Percentiles rank a stretch among this genome's conserved stretches.
Conservation (phyloP, 1,140 invertebrate genomes). For the Heliconius himera region DNA sequence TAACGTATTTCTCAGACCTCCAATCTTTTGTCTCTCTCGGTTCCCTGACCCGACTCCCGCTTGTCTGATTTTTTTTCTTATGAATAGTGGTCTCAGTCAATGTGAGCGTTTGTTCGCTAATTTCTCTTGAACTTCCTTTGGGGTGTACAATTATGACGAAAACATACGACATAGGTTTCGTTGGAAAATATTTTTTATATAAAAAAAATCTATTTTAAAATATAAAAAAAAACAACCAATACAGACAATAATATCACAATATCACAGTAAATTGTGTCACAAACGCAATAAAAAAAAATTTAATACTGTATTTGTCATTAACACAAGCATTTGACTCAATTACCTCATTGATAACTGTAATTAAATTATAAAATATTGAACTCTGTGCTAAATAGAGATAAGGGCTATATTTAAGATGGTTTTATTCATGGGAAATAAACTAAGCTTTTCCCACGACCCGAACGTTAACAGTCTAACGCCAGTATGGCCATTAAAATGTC, state of each 20-base stretch:
- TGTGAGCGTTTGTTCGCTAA: too few relatives aligned
- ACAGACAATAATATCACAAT: not conserved
- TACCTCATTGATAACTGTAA: slow-evolving; percentile 18
- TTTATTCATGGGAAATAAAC: not conserved
- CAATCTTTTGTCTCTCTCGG: too few relatives aligned
- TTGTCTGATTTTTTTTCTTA: too few relatives aligned
- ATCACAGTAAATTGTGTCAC: slow-evolving; percentile 1
- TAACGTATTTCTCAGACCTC: too few relatives aligned
- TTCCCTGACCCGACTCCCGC: too few relatives aligned
- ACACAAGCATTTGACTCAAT: slow-evolving; percentile 24
- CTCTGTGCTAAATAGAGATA: not conserved
- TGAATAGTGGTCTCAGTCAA: too few relatives aligned
- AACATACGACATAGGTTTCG: too few relatives aligned
- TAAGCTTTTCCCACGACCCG: slow-evolving; percentile 25
- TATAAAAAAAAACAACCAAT: not conserved
- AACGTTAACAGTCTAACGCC: slow-evolving; percentile 15
- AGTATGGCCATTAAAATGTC: slow-evolving; percentile 24
- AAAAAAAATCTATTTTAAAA: too few relatives aligned
- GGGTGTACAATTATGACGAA: too few relatives aligned
- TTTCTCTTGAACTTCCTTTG: too few relatives aligned
- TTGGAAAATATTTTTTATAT: too few relatives aligned
- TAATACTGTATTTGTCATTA: not conserved
- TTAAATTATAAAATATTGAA: not conserved
- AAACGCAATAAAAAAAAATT: not conserved
- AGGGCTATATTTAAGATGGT: not conserved